Evolutionary conservation across 2,113 vertebrate genomes (phyloP), one percentile per base, ranked within the genome.

Genomic region (Alexandromys fortis): DNA sequence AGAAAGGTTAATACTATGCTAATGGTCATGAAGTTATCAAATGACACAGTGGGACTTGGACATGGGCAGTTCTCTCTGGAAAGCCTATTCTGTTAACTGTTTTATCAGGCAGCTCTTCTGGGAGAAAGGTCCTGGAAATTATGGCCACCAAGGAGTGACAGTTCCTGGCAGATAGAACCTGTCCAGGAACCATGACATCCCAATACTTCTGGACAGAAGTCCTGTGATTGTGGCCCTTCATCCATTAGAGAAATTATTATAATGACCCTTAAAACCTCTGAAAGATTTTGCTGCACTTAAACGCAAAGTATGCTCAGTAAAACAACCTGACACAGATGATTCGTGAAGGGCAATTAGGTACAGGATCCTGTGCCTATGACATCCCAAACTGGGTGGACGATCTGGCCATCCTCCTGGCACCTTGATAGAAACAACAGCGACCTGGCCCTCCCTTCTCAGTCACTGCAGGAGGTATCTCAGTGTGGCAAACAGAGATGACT

Each of bases 271-370:
- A 9, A 65, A 83, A 94, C 78, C 55, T 90, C 89, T n/a, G 68
- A 75, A 95, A 94, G 61, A 92, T 68, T 93, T 86, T 90, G 79
- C 94, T 96, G 11, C 68, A 91, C 88, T 97, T 96, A 95, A 96
- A 96, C 88, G 94, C 86, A 88, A 91, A 94, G 94, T 95, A 75
- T 95, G 91, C 95, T 96, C 95, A 94, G 90, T 83, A 82, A 97
- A 96, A 96, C 94, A 91, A 94, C 67, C 95, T 86, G 86, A 95
- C 88, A 94, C 78, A 13, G 55, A 86, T 92, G 91, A 97, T 97
- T 95, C 97, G 94, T 87, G 94, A 73, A 83, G 91, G 83, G 47
- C 89, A 92, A 94, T 94, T 95, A 97, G 73, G 45, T 86, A 16
- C 55, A 68, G 94, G 78, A 73, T 86, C 55, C 82, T 75, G 45